Conservation (phyloP, 2,888 invertebrate species). For the Tryphoninae sp. region DNA sequence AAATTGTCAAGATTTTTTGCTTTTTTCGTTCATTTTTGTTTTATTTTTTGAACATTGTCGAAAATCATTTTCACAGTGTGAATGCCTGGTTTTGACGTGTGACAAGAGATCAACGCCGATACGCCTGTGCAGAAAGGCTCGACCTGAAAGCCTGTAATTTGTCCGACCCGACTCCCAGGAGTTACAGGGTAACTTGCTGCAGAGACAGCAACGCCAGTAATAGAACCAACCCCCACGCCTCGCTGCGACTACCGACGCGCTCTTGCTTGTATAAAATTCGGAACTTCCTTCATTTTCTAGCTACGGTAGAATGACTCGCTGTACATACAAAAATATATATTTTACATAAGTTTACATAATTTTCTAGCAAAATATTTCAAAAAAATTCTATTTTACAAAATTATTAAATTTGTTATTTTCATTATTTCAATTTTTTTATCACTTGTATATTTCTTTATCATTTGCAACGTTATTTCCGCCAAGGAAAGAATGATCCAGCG, state of each 20-base stretch:
- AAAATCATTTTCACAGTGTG: neutral
- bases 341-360: neutral
- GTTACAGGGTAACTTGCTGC: conserved; percentile 3
- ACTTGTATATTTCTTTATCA: too few relatives aligned
- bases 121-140: conserved; percentile 1
- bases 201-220: neutral
- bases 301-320: neutral
- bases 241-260: neutral
- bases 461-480: too few relatives aligned
- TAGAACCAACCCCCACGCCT: conserved; percentile 1
- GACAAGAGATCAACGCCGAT: conserved; percentile 21
- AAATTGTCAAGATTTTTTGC: too few relatives aligned
- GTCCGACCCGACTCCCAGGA: conserved; percentile 3
- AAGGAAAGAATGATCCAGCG: too few relatives aligned
- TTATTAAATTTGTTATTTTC: too few relatives aligned
- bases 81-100: conserved; percentile 38
- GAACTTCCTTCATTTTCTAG: neutral
- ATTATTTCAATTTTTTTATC: too few relatives aligned
- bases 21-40: too few relatives aligned
- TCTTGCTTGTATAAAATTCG: neutral
- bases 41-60: neutral
- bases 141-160: conserved; percentile 31
- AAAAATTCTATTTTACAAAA: neutral
- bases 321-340: neutral
- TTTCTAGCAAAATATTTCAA: neutral